Evolutionary conservation across 2,113 vertebrate genomes (phyloP).

Genomic region (Amazona vittata): DNA sequence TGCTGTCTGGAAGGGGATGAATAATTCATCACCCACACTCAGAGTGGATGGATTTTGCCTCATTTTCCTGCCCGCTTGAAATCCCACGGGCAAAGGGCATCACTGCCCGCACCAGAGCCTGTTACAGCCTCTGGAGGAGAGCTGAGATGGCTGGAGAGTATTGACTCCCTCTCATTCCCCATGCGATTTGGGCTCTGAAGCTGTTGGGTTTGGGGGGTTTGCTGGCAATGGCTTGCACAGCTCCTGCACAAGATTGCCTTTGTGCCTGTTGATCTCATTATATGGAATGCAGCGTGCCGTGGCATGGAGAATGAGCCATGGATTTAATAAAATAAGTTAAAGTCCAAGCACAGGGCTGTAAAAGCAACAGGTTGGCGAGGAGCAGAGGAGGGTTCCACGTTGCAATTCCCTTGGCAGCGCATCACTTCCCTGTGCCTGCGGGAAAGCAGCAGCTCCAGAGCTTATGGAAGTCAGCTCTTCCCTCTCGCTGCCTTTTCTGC

Average conservation of each 20-base stretch:
- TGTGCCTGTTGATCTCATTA: background rate
- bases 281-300: rapidly evolving
- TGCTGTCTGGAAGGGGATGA: background rate
- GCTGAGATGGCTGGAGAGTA: rapidly evolving
- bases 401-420: rapidly evolving
- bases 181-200: rapidly evolving
- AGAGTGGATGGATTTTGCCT: background rate
- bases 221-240: background rate
- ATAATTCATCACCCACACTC: background rate
- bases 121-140: background rate
- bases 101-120: rapidly evolving
- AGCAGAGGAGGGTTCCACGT: background rate
- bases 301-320: background rate
- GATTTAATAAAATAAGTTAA: background rate
- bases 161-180: background rate
- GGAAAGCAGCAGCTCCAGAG: background rate
- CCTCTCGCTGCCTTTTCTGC: background rate
- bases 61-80: rapidly evolving
- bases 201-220: background rate
- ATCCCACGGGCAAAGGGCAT: background rate
- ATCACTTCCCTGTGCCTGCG: background rate
- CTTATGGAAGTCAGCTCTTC: background rate
- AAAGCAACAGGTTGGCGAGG: background rate
- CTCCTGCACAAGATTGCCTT: background rate
- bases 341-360: rapidly evolving